phyloP scores from a whole-genome alignment of 2,113 vertebrate genomes.

The Anser cygnoides region DNA sequence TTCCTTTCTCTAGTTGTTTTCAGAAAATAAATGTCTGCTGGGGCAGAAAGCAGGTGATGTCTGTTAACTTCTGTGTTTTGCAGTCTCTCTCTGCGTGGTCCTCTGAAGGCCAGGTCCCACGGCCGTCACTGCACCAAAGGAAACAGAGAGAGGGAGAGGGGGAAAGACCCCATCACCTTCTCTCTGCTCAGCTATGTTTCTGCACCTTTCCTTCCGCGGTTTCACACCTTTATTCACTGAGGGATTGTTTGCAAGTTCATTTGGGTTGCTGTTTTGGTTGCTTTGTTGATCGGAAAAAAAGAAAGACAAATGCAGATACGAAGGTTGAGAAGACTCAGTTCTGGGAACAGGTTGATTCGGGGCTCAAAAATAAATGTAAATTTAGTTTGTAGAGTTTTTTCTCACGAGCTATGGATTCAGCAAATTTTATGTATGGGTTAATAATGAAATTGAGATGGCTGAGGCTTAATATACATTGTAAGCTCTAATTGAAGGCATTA shows the following conservation, averaged over 20 bases:
- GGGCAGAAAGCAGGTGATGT: neutral
- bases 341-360: constrained; percentile 20
- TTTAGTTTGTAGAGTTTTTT: neutral
- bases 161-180: neutral
- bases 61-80: accelerated
- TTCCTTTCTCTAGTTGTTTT: neutral
- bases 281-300: constrained; percentile 49
- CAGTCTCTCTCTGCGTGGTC: accelerated
- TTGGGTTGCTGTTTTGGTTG: neutral
- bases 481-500: constrained; percentile 44
- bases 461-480: neutral
- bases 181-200: neutral
- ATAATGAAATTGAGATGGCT: neutral
- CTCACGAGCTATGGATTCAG: neutral
- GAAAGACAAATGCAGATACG: neutral
- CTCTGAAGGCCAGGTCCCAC: neutral
- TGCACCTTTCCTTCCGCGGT: constrained; percentile 6
- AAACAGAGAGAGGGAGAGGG: neutral
- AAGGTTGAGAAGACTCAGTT: neutral
- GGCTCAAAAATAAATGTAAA: constrained; percentile 15
- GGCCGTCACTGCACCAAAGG: accelerated
- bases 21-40: neutral
- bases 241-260: neutral
- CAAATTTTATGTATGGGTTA: neutral
- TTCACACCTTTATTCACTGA: neutral